phyloP scores from a whole-genome alignment of 1,140 invertebrate genomes.

The Globodera rostochiensis region DNA sequence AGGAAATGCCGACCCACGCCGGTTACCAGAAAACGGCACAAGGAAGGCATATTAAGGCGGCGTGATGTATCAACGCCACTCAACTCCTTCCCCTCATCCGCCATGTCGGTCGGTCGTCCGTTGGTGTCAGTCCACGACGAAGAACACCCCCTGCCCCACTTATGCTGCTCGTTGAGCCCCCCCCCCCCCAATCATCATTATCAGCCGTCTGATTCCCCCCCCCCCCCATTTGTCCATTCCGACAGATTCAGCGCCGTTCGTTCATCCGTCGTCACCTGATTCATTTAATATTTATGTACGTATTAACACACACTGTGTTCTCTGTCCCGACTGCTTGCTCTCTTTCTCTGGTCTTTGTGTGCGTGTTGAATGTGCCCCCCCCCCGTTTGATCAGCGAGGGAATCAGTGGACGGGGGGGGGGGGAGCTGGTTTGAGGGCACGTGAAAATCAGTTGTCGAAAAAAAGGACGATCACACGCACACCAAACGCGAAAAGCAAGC shows the following conservation, averaged over 20 bases:
- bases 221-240: background rate
- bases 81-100: no score
- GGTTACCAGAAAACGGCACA: no score
- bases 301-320: background rate
- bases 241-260: background rate
- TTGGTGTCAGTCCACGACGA: no score
- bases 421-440: background rate
- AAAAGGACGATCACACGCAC: background rate
- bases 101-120: no score
- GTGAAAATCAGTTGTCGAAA: conserved; percentile 7
- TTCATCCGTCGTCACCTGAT: background rate
- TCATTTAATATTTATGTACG: background rate
- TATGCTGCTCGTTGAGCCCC: no score
- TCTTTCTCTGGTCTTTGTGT: background rate
- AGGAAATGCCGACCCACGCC: no score
- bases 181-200: no score
- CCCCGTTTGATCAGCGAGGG: conserved; percentile 1
- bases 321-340: background rate
- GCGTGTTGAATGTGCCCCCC: background rate
- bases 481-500: background rate
- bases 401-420: background rate
- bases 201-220: no score
- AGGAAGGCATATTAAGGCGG: no score
- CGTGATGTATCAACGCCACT: no score
- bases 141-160: no score